phyloP scores from a whole-genome alignment of 2,888 invertebrate species.

The Tipula unca region DNA sequence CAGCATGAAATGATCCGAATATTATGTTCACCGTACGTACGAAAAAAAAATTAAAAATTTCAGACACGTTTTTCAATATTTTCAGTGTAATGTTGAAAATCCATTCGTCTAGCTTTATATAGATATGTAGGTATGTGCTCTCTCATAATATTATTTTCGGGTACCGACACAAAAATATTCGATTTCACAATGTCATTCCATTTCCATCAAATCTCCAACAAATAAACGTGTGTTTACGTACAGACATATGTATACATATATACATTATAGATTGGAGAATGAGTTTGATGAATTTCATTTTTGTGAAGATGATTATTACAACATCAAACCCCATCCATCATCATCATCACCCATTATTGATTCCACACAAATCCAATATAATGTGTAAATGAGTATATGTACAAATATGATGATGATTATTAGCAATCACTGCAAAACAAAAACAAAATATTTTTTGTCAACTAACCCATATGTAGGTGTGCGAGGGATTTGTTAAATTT shows the following conservation, averaged over 20 bases:
- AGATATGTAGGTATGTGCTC: not conserved
- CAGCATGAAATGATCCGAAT: not conserved
- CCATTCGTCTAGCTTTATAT: not conserved
- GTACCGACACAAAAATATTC: not conserved
- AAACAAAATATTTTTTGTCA: no score
- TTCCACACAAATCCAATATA: not conserved
- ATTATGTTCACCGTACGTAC: not conserved
- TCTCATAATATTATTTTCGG: not conserved
- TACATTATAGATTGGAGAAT: not conserved
- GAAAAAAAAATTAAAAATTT: not conserved
- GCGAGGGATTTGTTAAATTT: not conserved
- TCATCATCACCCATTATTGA: not conserved
- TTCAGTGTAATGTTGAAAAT: not conserved
- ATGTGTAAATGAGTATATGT: not conserved
- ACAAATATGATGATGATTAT: not conserved
- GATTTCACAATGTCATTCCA: slow-evolving; percentile 8
- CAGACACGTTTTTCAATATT: not conserved
- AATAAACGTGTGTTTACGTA: not conserved
- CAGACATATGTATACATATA: no score
- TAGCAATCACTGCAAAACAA: not conserved
- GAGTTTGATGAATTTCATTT: not conserved
- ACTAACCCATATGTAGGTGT: not conserved
- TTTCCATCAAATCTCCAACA: not conserved
- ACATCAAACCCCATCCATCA: not conserved
- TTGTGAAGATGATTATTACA: not conserved